A percentile compares a stretch with the other conserved stretches of the same genome.
Conservation (phyloP, 2,113 vertebrate species). For the Prunella himalayana region DNA sequence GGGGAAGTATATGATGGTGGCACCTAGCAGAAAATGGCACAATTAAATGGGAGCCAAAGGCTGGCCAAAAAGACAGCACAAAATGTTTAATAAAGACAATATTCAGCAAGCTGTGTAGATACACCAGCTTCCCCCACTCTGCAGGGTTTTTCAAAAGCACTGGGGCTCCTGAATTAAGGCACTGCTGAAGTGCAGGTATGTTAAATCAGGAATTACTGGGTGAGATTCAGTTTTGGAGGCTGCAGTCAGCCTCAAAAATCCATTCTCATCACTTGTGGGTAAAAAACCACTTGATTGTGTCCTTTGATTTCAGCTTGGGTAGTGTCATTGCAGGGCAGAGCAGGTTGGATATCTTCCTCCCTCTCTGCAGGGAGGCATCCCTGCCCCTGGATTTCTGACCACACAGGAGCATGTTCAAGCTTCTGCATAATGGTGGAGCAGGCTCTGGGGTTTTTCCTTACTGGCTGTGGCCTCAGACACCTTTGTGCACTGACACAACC, state of each 20-base stretch:
- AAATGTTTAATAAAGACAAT: background rate
- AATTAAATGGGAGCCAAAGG: background rate
- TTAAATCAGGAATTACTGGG: background rate
- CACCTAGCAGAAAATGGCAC: background rate
- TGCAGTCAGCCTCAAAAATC: background rate
- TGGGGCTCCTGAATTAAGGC: background rate
- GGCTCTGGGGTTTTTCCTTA: background rate
- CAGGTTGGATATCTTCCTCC: background rate
- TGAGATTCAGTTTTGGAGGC: background rate
- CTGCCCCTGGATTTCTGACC: background rate
- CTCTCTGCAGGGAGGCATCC: background rate
- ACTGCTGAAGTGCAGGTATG: background rate
- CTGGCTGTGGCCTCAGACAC: background rate
- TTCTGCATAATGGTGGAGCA: background rate
- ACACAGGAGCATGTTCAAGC: background rate
- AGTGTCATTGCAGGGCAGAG: background rate
- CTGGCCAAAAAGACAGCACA: background rate
- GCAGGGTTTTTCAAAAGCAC: background rate
- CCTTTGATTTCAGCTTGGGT: background rate
- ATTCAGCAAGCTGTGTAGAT: background rate
- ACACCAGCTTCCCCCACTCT: rapidly evolving
- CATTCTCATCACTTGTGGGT: background rate
- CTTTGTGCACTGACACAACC: rapidly evolving
- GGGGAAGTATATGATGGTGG: background rate
- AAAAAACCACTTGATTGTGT: background rate